Conservation (phyloP, 2,797 vertebrate genomes). For the Labeo calbasu region DNA sequence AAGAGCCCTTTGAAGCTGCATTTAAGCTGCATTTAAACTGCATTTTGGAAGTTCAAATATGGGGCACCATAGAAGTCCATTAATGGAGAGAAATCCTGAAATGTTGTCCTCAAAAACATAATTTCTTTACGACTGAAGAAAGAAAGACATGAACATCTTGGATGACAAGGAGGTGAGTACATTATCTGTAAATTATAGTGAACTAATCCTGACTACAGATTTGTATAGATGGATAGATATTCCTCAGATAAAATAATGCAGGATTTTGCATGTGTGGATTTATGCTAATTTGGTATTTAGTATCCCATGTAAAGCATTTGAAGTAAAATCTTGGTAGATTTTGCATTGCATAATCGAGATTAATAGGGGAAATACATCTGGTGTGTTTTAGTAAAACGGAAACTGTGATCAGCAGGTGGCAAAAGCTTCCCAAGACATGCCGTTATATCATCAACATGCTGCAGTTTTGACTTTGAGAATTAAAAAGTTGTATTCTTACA, state of each 20-base stretch:
- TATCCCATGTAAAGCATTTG: constrained; percentile 4
- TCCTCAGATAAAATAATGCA: background rate
- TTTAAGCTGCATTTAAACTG: no score
- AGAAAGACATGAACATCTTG: no score
- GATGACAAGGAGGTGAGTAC: no score
- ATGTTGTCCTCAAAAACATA: no score
- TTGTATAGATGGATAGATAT: background rate
- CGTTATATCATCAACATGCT: constrained; percentile 21
- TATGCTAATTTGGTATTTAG: constrained; percentile 22
- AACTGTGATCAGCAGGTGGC: constrained; percentile 49
- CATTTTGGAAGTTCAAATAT: no score
- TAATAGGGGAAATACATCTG: constrained; percentile 46
- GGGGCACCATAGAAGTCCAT: no score
- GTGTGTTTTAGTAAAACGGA: constrained; percentile 30
- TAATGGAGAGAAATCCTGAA: no score
- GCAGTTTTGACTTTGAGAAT: background rate
- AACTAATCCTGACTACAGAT: no score
- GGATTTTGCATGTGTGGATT: background rate
- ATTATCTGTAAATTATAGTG: no score
- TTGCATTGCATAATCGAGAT: constrained; percentile 13
- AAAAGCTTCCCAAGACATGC: constrained; percentile 33
- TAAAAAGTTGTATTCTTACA: constrained; percentile 18
- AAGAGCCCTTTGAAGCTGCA: no score
- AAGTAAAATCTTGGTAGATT: constrained; percentile 10
- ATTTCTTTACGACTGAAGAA: no score